Evolutionary conservation across 2,888 invertebrate species (phyloP).

Genomic region (Hypercompe scribonia): DNA sequence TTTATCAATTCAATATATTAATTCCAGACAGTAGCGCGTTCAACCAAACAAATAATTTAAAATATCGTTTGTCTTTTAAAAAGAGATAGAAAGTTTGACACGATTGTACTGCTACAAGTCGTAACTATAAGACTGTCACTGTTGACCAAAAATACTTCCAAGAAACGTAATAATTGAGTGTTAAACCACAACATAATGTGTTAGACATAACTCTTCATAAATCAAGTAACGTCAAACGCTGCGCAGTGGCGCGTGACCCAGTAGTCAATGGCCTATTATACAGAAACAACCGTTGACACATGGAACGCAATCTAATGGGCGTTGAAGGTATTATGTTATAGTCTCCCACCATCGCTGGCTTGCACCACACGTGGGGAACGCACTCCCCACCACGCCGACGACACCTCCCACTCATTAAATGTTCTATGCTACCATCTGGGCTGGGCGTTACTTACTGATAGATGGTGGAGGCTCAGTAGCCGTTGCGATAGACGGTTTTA

Average conservation of each 20-base stretch:
- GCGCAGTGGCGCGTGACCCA: background rate
- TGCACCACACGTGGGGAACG: conserved; percentile 60
- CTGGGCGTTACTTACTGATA: conserved; percentile 9
- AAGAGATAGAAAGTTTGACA: too few species aligned
- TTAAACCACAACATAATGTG: background rate
- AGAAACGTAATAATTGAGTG: background rate
- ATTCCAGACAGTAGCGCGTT: too few species aligned
- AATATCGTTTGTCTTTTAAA: too few species aligned
- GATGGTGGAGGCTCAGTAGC: background rate
- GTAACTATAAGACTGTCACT: background rate
- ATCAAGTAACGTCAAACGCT: background rate
- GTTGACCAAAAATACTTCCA: background rate
- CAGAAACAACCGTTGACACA: background rate
- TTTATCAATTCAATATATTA: too few species aligned
- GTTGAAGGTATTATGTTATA: conserved; percentile 10
- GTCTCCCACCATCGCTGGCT: conserved; percentile 44
- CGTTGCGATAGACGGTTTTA: background rate
- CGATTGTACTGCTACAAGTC: background rate
- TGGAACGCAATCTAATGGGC: conserved; percentile 12
- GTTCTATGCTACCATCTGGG: conserved; percentile 20
- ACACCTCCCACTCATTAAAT: conserved; percentile 81
- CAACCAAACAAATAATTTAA: too few species aligned
- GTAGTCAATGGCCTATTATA: conserved; percentile 2
- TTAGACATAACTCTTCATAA: background rate
- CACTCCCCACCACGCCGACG: conserved; percentile 67